Percentiles rank a stretch among this genome's conserved stretches.
Conservation (phyloP, 2,888 invertebrate genomes). For the Nebria brevicollis region DNA sequence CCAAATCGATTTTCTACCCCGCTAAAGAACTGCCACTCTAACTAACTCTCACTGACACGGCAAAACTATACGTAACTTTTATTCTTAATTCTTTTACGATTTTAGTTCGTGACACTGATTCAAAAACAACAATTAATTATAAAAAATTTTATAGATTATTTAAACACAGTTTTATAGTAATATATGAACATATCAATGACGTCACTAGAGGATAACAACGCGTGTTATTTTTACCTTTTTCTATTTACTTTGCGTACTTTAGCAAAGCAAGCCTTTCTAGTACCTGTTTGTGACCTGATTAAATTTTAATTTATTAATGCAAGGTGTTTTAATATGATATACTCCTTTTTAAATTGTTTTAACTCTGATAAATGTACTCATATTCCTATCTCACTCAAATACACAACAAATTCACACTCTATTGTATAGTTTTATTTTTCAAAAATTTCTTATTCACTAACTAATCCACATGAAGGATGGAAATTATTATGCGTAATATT, state of each 20-base stretch:
- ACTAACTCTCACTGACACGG: not conserved
- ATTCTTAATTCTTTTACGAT: not conserved
- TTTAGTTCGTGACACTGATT: not conserved
- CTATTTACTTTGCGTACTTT: not conserved
- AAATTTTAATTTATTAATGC: not conserved
- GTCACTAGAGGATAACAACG: not conserved
- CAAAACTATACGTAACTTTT: not conserved
- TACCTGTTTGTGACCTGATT: not conserved
- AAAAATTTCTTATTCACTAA: no score
- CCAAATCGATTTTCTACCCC: not conserved
- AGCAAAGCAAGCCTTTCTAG: not conserved
- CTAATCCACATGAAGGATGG: no score
- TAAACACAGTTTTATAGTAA: no score
- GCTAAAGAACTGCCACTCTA: not conserved
- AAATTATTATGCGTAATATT: no score
- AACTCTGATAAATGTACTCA: not conserved
- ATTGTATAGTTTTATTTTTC: no score
- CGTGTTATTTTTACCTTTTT: not conserved
- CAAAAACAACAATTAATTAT: no score
- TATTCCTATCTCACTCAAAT: not conserved
- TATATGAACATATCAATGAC: not conserved
- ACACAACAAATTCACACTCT: not conserved
- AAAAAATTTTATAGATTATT: no score
- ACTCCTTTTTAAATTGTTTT: not conserved
- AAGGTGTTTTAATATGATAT: not conserved